Evolutionary conservation across 2,888 invertebrate species (phyloP), one percentile per base, ranked within the genome.

Genomic region (Scaptomyza reducta): DNA sequence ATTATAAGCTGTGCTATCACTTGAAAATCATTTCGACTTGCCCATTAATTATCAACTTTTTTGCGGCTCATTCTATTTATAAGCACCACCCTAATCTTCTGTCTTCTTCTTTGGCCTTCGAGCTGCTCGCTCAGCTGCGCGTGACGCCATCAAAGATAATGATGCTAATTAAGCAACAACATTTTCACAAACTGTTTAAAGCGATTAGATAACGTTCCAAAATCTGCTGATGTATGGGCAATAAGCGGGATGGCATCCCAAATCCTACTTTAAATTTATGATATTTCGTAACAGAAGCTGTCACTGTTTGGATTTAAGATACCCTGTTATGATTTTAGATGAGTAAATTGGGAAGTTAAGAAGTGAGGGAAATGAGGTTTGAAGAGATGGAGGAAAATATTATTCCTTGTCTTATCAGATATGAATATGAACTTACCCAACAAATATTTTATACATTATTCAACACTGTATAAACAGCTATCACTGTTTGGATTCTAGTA

Each of bases 121-220:
- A 54, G 42, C 42, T 70, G 76, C 63, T 55, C 54, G 61, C 54
- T 68, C 55, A 64, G 54, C 60, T 77, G 73, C 64, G 62, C 77
- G 73, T 73, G 82, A 84, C 73, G 73, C 78, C 82, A 85, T 83
- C 82, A 85, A 72, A 65, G 76, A 70, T 87, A 83, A 83, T 87
- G 85, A 70, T 68, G 86, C 86, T 79, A 83, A 83, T 83, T 83
- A 83, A 82, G 79, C 82, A 70, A 71, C 70, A 85, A 73, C 74
- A 60, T 78, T 81, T 70, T 75, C 65, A 54, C 53, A 61, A 64
- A 85, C 74, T 74, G 63, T 74, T 82, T 85, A 70, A 84, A 81
- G 56, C 85, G 79, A 81, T 82, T 87, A 84, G 79, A 77, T 67
- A 67, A 59, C 65, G 62, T 47, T 53, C 9, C 6, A 60, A 82